Conservation (phyloP, 2,888 invertebrate genomes). For the Pachliopta kotzebuea region DNA sequence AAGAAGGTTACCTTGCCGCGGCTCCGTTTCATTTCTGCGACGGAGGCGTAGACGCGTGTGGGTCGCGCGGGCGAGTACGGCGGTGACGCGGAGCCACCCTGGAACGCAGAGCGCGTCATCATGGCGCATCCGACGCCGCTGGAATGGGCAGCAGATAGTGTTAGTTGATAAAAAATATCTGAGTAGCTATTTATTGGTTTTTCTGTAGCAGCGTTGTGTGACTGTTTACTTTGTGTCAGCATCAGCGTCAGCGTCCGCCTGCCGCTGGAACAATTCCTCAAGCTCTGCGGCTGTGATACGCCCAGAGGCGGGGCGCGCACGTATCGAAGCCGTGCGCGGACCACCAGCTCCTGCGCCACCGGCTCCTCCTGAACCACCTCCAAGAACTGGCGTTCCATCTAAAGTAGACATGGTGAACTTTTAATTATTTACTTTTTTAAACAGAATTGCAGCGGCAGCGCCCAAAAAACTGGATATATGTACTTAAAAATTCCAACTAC, state of each 20-base stretch:
- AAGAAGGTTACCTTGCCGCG: conserved; percentile 83
- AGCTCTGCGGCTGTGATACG: conserved; percentile 95
- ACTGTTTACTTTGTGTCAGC: conserved; percentile 26
- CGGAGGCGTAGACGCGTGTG: conserved; percentile 92
- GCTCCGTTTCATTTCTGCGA: conserved; percentile 96
- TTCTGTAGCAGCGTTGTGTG: no score
- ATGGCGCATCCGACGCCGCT: conserved; percentile 80
- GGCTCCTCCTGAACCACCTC: neutral
- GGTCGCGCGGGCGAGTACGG: conserved; percentile 84
- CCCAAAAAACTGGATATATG: no score
- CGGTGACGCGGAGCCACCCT: conserved; percentile 81
- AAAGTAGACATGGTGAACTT: conserved; percentile 10
- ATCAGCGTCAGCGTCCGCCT: conserved; percentile 81
- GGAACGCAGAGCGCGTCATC: conserved; percentile 89
- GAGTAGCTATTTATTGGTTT: no score
- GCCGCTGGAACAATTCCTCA: conserved; percentile 95
- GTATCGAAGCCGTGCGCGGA: conserved; percentile 93
- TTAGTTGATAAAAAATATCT: no score
- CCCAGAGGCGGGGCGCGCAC: conserved; percentile 92
- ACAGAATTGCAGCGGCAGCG: no score
- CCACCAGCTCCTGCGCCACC: conserved; percentile 77
- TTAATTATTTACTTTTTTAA: no score
- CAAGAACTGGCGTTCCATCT: conserved; percentile 64
- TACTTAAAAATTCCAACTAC: conserved; percentile 30
- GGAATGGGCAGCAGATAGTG: conserved; percentile 19